Base-by-base conservation (phyloP, 1,140 invertebrate species). In the Lordiphosa collinella region DNA sequence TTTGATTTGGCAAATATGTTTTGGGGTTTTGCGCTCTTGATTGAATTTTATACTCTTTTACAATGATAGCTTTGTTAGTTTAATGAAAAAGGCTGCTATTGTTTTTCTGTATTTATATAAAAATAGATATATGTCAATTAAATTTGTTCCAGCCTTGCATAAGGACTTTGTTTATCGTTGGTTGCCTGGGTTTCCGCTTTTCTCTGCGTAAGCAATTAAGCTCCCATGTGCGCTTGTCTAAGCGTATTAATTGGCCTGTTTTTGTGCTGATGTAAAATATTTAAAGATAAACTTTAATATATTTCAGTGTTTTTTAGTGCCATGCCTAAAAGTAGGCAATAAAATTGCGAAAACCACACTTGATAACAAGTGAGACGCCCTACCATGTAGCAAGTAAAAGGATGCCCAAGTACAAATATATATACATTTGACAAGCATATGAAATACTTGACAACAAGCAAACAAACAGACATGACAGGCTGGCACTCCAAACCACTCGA, bases 211-310 rank as follows among this genome's bases (percentile, higher is more conserved):
- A 25, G 6, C 22, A 25, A 25, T 25, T 25, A 18, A 18, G 7
- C 34, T 10, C 14, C 8, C 43, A 31, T 63, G 22, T 57, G 47
- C 70, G 75, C 44, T 70, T 69, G 47, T 55, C 50, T 49, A 54
- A 70, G 75, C 75, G 70, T 80, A 57, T 76, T 82, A 82, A 82
- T 82, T 84, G 55, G 64, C 62, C 66, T 70, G 72, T 65, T 76
- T 80, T 68, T 64, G 55, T 9, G 12, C 14, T 47, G 10, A 7
- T 7, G 22, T 7, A 4, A 25, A 25, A 25, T 25, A 25, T 25
- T 25, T 25, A 7, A 7, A 7, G 22, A 25, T 25, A 25, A 25
- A 7, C 22, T 25, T 25, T 25, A 7, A 25, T 6, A 7, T 25
- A 25, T 25, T 25, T 25, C 5, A 25, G 44, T n/a, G 40, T 43